A percentile compares a stretch with the other conserved stretches of the same genome.
Evolutionary conservation across 30 jellyfish, hydroid and myxozoan genomes (phyloP).

Genomic region (Mastigias papua): DNA sequence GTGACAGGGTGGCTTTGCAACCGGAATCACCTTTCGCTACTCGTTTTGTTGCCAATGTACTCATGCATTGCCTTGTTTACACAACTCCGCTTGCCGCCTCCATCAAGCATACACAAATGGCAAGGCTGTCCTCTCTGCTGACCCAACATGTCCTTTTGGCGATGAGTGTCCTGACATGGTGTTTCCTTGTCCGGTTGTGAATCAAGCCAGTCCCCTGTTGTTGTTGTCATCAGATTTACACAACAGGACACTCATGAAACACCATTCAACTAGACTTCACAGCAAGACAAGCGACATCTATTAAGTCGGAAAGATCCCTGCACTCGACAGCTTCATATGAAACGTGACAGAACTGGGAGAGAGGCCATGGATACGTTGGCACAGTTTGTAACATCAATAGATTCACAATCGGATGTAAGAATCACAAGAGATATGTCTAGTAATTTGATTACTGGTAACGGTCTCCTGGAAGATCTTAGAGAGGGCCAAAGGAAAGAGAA

Average conservation of each 20-base stretch:
- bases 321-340: slow-evolving; percentile 53
- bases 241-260: not conserved
- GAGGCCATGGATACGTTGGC: slow-evolving; percentile 66
- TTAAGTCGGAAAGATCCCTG: slow-evolving; percentile 54
- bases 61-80: too few relatives aligned
- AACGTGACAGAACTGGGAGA: slow-evolving; percentile 40
- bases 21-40: too few relatives aligned
- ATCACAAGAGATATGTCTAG: not conserved
- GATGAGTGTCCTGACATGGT: slow-evolving; percentile 9
- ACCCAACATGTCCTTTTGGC: not conserved
- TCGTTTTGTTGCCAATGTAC: too few relatives aligned
- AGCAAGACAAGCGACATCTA: slow-evolving; percentile 64
- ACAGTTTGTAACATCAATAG: slow-evolving; percentile 48
- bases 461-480: slow-evolving; percentile 20
- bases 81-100: too few relatives aligned
- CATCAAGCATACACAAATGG: too few relatives aligned
- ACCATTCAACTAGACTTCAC: slow-evolving; percentile 15
- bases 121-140: not conserved
- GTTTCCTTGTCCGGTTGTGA: slow-evolving; percentile 22
- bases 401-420: slow-evolving; percentile 29
- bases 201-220: slow-evolving; percentile 10
- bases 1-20: too few relatives aligned
- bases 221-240: slow-evolving; percentile 3
- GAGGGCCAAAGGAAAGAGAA: slow-evolving; percentile 15
- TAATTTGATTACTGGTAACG: slow-evolving; percentile 12